A percentile compares a stretch with the other conserved stretches of the same genome.
Evolutionary conservation across 2,888 invertebrate species (phyloP).

Genomic region (Galeopsomyia nigrocyanea): DNA sequence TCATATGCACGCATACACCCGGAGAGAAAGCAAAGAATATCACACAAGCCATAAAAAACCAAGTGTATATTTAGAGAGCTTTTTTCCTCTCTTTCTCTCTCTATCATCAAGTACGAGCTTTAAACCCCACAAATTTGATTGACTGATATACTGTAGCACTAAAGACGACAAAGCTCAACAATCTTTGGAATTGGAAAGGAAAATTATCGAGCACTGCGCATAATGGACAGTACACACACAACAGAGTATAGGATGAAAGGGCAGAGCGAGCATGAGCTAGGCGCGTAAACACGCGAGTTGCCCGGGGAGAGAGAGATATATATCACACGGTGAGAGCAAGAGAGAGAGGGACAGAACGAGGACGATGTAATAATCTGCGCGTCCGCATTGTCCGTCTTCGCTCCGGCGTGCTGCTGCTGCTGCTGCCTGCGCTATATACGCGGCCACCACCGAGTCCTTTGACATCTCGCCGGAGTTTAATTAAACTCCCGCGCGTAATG

Average conservation of each 20-base stretch:
- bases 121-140: too few species aligned
- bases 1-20: conserved; percentile 14
- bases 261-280: background rate
- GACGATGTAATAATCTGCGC: conserved; percentile 68
- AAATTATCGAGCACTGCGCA: too few species aligned
- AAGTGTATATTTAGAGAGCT: too few species aligned
- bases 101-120: too few species aligned
- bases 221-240: too few species aligned
- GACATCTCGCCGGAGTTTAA: conserved; percentile 68
- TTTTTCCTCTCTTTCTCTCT: too few species aligned
- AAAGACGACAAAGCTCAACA: too few species aligned
- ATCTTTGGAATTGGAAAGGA: too few species aligned
- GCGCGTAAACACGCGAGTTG: conserved; percentile 14
- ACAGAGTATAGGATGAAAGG: background rate
- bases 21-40: background rate
- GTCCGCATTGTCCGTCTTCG: conserved; percentile 68
- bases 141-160: too few species aligned
- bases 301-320: background rate
- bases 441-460: conserved; percentile 56
- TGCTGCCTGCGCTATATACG: too few species aligned
- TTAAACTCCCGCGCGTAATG: conserved; percentile 61
- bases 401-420: conserved; percentile 54
- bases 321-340: background rate
- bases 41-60: background rate
- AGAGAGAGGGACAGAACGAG: conserved; percentile 54